Base-by-base conservation (phyloP, 2,888 invertebrate genomes). In the Noctua janthe region DNA sequence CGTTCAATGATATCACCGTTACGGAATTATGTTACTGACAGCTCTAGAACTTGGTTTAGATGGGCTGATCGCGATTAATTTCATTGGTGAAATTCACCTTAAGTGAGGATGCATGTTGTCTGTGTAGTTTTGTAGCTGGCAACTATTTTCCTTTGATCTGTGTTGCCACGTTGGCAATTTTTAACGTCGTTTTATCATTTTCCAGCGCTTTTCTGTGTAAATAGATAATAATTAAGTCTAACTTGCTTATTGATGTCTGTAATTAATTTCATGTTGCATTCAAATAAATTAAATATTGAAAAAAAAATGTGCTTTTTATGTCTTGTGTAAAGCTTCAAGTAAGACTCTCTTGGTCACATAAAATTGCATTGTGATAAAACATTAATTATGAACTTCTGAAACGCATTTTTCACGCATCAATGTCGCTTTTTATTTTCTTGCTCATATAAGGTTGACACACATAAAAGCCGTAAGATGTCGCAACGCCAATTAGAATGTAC, bases 71-170 rank as follows among this genome's bases (percentile, higher is more conserved):
- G 69, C 47, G n/a, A 29, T 69, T 4, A n/a, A 39, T 69, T 47
- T 47, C n/a, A n/a, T 29, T 69, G 47, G 69, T 69, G 69, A 47
- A 47, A 17, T 69, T 49, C 69, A 47, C 69, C 69, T 8, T 43
- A 43, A 13, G 4, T 39, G 23, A 39, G 82, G 82, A 76, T 83
- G 84, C 89, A 87, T 78, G 79, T 29, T 39, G 74, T 75, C 71
- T 81, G 56, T 77, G 71, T 72, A 71, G 29, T 78, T 77, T 82
- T 71, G 66, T 35, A 59, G 56, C 17, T 47, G 51, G 73, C 49
- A 84, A 81, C 23, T 35, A 20, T 81, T 78, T 62, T 72, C 7
- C 56, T 17, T 54, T 3, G 7, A 39, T 43, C 15, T 3, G 59
- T 82, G 59, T 80, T 80, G 67, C 80, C 54, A 72, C 54, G 13